Base-by-base conservation (phyloP, 1,140 invertebrate genomes). In the Lasioglossum albipes region DNA sequence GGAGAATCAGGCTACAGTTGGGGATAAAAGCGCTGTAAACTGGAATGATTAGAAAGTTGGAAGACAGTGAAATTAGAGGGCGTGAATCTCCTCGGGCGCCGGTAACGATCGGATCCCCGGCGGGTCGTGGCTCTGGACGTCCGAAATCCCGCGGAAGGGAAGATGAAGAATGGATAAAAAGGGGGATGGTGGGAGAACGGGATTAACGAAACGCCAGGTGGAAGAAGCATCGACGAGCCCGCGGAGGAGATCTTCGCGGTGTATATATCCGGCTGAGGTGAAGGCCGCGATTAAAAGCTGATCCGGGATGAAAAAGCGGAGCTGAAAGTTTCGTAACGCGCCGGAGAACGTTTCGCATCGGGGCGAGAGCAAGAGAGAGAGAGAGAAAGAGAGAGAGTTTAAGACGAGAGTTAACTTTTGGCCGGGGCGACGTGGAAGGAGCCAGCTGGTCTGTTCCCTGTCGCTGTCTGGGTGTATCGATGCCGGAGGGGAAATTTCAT, bases 241-340 rank as follows among this genome's bases (percentile, higher is more conserved):
- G 5, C 36, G 36, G 75, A 22, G 36, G 16, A 45, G 67, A 64
- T 76, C 22, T 73, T n/a, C n/a, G 64, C 13, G 16, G 59, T 70
- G 18, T 74, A 64, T 83, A 66, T 73, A 79, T 72, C 65, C 22
- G 10, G 64, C 41, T 13, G 64, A 64, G 52, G 45, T 45, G 77
- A 52, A 87, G 78, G 61, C 70, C 42, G 61, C 89, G 91, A 93
- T 92, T 93, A 92, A 92, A 90, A 85, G 81, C 85, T 91, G 90
- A 93, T 92, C 87, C 84, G 65, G 79, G 81, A 86, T 88, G 86
- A 90, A 89, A 89, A 89, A 91, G 89, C 85, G 79, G 84, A 27
- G 80, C 74, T 59, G 84, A 85, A 91, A 91, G 90, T 91, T 91
- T 81, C 72, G 78, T 72, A 78, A 16, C 5, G 77, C 80, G 83